Evolutionary conservation across 2,888 invertebrate species (phyloP).

Genomic region (Argyresthia albistria): DNA sequence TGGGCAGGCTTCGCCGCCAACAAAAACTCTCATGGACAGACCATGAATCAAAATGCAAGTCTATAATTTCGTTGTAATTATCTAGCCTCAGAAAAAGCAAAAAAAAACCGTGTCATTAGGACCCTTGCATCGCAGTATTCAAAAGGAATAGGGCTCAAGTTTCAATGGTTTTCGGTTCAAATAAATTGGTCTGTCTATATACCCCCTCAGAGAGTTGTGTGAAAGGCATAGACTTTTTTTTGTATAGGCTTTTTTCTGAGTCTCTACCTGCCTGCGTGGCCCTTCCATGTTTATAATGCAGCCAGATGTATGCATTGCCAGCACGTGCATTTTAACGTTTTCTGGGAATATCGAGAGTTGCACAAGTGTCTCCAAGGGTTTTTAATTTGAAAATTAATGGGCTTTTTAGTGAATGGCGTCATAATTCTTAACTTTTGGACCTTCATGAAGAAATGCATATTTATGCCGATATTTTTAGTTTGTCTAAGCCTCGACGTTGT

Average conservation of each 20-base stretch:
- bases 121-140: constrained; percentile 36
- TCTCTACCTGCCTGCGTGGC: constrained; percentile 52
- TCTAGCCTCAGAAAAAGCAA: constrained; percentile 32
- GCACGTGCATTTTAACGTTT: constrained; percentile 17
- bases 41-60: neutral
- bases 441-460: too few relatives aligned
- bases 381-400: too few relatives aligned
- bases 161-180: constrained; percentile 12
- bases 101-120: constrained; percentile 54
- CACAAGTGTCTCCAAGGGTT: neutral
- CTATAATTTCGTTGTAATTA: constrained; percentile 29
- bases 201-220: constrained; percentile 29
- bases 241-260: constrained; percentile 27
- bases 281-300: neutral
- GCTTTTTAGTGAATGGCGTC: too few relatives aligned
- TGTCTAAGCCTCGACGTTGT: too few relatives aligned
- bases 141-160: constrained; percentile 13
- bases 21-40: neutral
- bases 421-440: too few relatives aligned
- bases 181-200: constrained; percentile 19
- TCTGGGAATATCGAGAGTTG: constrained; percentile 1
- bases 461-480: too few relatives aligned
- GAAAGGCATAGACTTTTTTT: constrained; percentile 29
- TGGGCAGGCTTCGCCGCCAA: constrained; percentile 20
- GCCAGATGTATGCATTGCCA: constrained; percentile 35